Evolutionary conservation across 2,797 vertebrate genomes (phyloP), one percentile per base, ranked within the genome.

Genomic region (Chaenodraco wilsoni): DNA sequence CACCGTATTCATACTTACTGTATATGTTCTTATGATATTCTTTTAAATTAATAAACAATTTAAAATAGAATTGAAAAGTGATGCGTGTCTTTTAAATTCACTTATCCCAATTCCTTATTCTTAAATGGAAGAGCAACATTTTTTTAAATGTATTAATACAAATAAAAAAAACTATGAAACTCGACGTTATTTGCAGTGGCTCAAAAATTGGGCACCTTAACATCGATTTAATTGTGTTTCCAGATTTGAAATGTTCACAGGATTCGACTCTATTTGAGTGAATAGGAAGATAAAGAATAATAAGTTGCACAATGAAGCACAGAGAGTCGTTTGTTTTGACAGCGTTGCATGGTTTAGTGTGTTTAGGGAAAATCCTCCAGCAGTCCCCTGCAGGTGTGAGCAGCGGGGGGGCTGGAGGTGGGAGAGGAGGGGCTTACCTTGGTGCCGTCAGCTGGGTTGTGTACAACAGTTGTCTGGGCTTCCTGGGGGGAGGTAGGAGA

Each of bases 391-490:
- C 23, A 5, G 23, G 82, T 57, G 68, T 84, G 75, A 73, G 70
- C 56, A 72, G 72, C 83, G 57, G 62, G 76, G 27, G 63, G 74
- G 72, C 72, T 37, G 40, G 31, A 48, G 50, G 69, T 52, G 83
- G 86, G 76, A 80, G 67, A 61, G 69, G 63, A 76, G 71, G 61
- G 49, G 79, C 96, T 96, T 96, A 99, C 98, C 97, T 99, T 99
- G 94, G 96, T 96, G 90, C 97, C 97, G 82, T 98, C 96, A 90
- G 96, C 95, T 94, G 97, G 96, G 88, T 98, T 99, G 95, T 99
- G 97, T 79, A 99, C 97, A 93, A 99, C 97, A 74, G 98, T 99
- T 90, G 97, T 98, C 95, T 99, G 98, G 91, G 97, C 96, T 93
- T 99, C 98, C 98, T 99, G 91, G 84, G 80, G 88, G 92, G 94